Evolutionary conservation across 2,113 vertebrate genomes (phyloP).

Genomic region (Perca flavescens): DNA sequence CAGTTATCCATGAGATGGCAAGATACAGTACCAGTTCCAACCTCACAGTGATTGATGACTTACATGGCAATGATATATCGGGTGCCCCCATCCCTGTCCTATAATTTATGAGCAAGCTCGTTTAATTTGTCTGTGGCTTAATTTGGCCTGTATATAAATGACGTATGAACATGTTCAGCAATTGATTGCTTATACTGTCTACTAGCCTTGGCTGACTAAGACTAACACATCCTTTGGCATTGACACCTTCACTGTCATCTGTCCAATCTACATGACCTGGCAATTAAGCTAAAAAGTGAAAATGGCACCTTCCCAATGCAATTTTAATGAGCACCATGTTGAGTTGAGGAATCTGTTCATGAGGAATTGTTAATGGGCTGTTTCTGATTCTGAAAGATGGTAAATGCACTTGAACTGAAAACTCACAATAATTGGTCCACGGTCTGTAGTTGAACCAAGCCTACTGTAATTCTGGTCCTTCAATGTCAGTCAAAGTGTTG

Average conservation of each 20-base stretch:
- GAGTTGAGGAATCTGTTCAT: constrained; percentile 64
- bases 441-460: constrained; percentile 26
- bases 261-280: constrained; percentile 80
- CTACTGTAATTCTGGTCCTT: constrained; percentile 29
- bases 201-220: constrained; percentile 54
- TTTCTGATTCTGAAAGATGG: constrained; percentile 59
- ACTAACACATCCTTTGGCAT: constrained; percentile 74
- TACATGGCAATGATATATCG: constrained; percentile 73
- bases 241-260: constrained; percentile 79
- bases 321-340: constrained; percentile 82
- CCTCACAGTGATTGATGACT: constrained; percentile 78
- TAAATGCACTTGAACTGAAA: constrained; percentile 68
- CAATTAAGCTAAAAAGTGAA: constrained; percentile 84
- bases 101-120: constrained; percentile 81
- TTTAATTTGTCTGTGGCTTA: constrained; percentile 81
- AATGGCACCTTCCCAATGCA: constrained; percentile 80
- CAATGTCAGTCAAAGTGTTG: constrained; percentile 46
- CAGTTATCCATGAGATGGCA: constrained; percentile 39
- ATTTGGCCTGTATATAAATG: constrained; percentile 70
- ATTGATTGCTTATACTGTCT: constrained; percentile 66
- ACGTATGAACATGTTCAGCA: constrained; percentile 63
- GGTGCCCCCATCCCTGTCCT: constrained; percentile 28
- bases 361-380: constrained; percentile 69
- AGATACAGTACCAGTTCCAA: constrained; percentile 45
- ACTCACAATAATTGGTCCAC: constrained; percentile 51